Evolutionary conservation across 2,797 vertebrate species (phyloP).

Genomic region (Amazonetta brasiliensis): DNA sequence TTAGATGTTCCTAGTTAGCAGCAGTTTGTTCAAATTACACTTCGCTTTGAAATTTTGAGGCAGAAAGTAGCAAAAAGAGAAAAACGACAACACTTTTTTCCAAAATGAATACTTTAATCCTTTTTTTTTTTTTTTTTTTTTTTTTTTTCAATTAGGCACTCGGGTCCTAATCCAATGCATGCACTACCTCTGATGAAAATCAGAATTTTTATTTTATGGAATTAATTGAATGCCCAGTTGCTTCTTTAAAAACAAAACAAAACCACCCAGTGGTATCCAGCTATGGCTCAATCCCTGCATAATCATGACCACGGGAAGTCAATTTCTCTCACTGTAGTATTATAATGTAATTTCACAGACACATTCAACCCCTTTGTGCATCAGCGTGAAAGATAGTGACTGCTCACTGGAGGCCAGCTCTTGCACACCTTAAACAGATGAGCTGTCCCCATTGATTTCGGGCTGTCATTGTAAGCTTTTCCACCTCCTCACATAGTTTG

Average conservation of each 20-base stretch:
- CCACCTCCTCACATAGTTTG: neutral
- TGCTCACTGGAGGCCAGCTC: neutral
- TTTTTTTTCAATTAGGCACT: neutral
- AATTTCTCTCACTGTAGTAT: neutral
- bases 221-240: neutral
- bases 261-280: neutral
- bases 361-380: neutral
- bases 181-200: neutral
- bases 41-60: neutral
- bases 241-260: neutral
- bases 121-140: accelerated
- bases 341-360: neutral
- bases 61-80: neutral
- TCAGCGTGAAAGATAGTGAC: neutral
- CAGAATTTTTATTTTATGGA: neutral
- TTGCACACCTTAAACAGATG: neutral
- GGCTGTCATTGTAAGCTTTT: neutral
- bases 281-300: accelerated
- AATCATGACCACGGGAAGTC: accelerated
- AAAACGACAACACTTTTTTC: neutral
- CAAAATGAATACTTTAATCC: accelerated
- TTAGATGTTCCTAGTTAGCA: neutral
- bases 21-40: neutral
- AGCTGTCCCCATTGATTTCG: neutral
- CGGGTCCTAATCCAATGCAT: neutral